A percentile compares a stretch with the other conserved stretches of the same genome.
Evolutionary conservation across 2,113 vertebrate genomes (phyloP).

Genomic region (Symphodus melops): DNA sequence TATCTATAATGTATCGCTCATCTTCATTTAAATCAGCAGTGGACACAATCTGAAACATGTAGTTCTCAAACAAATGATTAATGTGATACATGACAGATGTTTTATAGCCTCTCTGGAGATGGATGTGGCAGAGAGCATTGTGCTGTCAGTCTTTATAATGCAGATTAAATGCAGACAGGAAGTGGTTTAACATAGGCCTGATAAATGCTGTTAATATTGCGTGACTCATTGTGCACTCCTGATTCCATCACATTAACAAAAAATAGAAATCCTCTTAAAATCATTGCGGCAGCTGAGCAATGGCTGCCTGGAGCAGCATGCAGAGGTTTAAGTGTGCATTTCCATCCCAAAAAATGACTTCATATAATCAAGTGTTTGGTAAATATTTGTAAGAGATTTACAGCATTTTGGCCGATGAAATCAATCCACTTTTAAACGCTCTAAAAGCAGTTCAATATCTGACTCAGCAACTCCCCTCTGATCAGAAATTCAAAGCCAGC

Average conservation of each 20-base stretch:
- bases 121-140: background rate
- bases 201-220: constrained; percentile 39
- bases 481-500: too few relatives aligned
- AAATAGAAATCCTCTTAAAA: constrained; percentile 71
- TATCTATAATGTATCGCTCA: background rate
- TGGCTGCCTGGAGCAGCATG: background rate
- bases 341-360: constrained; percentile 64
- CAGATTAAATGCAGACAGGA: constrained; percentile 20
- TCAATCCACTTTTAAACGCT: background rate
- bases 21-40: constrained; percentile 6
- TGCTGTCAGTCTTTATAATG: background rate
- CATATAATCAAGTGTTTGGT: constrained; percentile 48
- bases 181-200: constrained; percentile 2
- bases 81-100: constrained; percentile 23
- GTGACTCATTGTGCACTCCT: constrained; percentile 34
- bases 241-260: constrained; percentile 74
- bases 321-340: constrained; percentile 11
- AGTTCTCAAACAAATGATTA: constrained; percentile 33
- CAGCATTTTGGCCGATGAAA: background rate
- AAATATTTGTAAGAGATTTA: constrained; percentile 10
- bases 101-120: constrained; percentile 2
- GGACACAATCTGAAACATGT: constrained; percentile 1
- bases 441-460: too few relatives aligned
- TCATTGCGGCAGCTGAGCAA: constrained; percentile 17
- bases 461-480: too few relatives aligned